Base-by-base conservation (phyloP, 2,888 invertebrate genomes). In the Hypsopygia costalis region DNA sequence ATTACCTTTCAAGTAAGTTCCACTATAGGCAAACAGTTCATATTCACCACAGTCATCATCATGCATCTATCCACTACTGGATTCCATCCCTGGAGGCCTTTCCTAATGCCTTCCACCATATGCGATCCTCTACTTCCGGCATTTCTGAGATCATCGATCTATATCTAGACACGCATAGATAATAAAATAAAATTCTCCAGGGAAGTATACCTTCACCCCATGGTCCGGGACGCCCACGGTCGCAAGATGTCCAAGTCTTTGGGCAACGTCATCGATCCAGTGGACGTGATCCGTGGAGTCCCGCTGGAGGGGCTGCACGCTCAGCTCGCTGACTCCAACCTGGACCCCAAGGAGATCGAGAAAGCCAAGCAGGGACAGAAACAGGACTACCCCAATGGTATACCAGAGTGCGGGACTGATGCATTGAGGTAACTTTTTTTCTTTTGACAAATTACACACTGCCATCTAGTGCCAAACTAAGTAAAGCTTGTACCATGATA, bases 181-280 rank as follows among this genome's bases (percentile, higher is more conserved):
- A n/a, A n/a, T n/a, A n/a, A n/a, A n/a, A n/a, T n/a, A n/a, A n/a
- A n/a, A n/a, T n/a, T n/a, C n/a, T n/a, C 12, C 63, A 93, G 94
- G 52, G 94, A 97, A 85, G 93, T 99, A 0, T 97, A 97, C 67
- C 90, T 99, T 8, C 99, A 99, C 81, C 98, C 99, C 0, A 97
- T 99, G 92, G 95, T 99, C 1, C 93, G 99, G 40, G 99, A 99
- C 81, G 97, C 98, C 0, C 98, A 98, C 73, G 99, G 99, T 0
- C 92, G 98, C 40, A 99, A 99, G 88, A 99, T 99, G 99, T 98
- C 98, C 55, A 99, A 99, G 77, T 98, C 98, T 0, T 88, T 99
- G 44, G 99, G 99, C 40, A 99, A 99, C 75, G 98, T 99, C 2
- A 95, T 99, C 53, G 98, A 98, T 81, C 99, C 99, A 0, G 92